A percentile compares a stretch with the other conserved stretches of the same genome.
These are phyloP conservation scores for Papilio elwesi DNA, from an alignment of 2,888 invertebrate genomes.

Conservation along the genomic window DNA sequence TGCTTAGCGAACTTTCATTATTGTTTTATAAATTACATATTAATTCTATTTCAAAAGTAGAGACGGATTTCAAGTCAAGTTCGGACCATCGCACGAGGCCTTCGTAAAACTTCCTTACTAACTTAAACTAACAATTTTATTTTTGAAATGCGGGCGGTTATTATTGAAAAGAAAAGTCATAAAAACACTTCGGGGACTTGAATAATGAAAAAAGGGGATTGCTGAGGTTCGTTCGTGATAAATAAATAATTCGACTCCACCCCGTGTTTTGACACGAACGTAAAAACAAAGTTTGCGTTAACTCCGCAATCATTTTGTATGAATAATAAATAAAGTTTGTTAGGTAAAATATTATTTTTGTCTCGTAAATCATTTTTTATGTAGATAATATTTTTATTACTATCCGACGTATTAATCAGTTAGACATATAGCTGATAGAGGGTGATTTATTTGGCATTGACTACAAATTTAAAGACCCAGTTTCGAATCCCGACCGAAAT, in stretches of 20 bases:
- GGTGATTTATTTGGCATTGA: no score
- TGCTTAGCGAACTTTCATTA: conserved; percentile 46
- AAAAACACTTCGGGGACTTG: not conserved
- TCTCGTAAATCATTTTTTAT: not conserved
- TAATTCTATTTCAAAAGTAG: not conserved
- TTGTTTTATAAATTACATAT: not conserved
- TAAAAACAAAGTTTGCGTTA: not conserved
- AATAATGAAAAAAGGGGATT: not conserved
- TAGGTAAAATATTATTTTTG: no score
- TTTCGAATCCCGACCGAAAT: no score
- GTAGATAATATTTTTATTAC: no score
- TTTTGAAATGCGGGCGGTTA: not conserved
- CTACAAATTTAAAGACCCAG: no score
- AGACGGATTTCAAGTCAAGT: conserved; percentile 7
- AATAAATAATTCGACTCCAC: not conserved
- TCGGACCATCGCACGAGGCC: conserved; percentile 1
- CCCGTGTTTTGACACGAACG: not conserved
- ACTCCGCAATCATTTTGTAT: not conserved
- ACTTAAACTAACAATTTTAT: not conserved
- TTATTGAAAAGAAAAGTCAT: not conserved
- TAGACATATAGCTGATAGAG: no score
- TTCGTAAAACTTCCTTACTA: conserved; percentile 1
- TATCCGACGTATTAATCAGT: no score
- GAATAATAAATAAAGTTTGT: no score
- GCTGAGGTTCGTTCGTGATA: conserved; percentile 1